Evolutionary conservation across 2,888 invertebrate species (phyloP).

Genomic region (Lasius fuliginosus): DNA sequence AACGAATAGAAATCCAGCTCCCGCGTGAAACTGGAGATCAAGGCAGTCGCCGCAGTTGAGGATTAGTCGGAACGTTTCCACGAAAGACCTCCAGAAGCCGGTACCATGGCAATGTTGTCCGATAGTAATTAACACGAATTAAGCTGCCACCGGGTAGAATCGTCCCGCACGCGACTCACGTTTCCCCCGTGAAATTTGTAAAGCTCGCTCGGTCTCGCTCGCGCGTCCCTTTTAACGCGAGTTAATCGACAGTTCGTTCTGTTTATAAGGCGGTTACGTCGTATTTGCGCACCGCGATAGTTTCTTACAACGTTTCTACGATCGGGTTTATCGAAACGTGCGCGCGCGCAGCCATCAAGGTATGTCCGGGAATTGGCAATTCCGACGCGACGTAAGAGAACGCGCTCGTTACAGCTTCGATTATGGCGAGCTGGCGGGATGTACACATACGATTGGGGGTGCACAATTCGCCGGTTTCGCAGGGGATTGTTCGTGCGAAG

Average conservation of each 20-base stretch:
- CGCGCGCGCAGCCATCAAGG: slow-evolving; percentile 45
- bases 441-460: slow-evolving; percentile 5
- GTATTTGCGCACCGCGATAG: slow-evolving; percentile 58
- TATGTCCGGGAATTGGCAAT: slow-evolving; percentile 50
- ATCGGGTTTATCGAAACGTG: slow-evolving; percentile 58
- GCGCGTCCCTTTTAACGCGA: slow-evolving; percentile 8
- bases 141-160: slow-evolving; percentile 58
- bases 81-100: slow-evolving; percentile 21
- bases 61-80: slow-evolving; percentile 4
- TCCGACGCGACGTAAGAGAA: slow-evolving; percentile 45
- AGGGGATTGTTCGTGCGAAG: slow-evolving; percentile 42
- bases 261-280: slow-evolving; percentile 55
- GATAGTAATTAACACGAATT: slow-evolving; percentile 76
- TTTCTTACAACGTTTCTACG: slow-evolving; percentile 36
- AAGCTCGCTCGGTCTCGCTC: not conserved
- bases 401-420: slow-evolving; percentile 56
- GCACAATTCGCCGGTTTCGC: slow-evolving; percentile 40
- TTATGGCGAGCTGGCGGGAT: slow-evolving; percentile 12
- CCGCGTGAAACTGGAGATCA: slow-evolving; percentile 23
- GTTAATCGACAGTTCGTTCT: slow-evolving; percentile 55
- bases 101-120: slow-evolving; percentile 60
- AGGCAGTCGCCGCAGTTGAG: not conserved
- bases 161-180: slow-evolving; percentile 66
- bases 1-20: slow-evolving; percentile 1
- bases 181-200: slow-evolving; percentile 33